Conservation (phyloP, 2,888 invertebrate genomes). For the Synanthedon andrenaeformis region DNA sequence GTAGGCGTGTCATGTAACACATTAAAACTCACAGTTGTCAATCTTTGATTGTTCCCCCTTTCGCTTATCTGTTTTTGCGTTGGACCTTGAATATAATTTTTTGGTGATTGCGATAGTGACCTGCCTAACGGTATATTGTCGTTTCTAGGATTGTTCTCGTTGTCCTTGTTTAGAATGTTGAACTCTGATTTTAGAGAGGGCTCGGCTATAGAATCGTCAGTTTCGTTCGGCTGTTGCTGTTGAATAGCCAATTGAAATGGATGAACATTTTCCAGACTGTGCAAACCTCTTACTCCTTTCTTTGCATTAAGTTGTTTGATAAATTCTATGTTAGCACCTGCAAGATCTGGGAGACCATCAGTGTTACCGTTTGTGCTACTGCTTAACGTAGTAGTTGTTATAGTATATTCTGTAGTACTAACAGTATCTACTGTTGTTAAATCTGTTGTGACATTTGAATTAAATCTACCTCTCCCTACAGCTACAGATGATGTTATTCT, state of each 20-base stretch:
- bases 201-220: conserved; percentile 40
- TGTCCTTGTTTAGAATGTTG: conserved; percentile 22
- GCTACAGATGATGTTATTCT: conserved; percentile 73
- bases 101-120: conserved; percentile 31
- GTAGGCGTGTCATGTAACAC: conserved; percentile 44
- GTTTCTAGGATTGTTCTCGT: conserved; percentile 17
- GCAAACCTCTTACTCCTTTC: conserved; percentile 41
- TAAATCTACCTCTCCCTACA: conserved; percentile 55
- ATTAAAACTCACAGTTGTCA: conserved; percentile 55
- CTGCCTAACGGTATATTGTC: conserved; percentile 34
- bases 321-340: conserved; percentile 63
- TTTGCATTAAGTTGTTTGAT: conserved; percentile 56
- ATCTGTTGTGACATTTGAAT: conserved; percentile 3
- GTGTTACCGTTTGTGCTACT: conserved; percentile 22
- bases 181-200: conserved; percentile 30
- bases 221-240: conserved; percentile 38
- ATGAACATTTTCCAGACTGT: conserved; percentile 27
- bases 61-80: conserved; percentile 23
- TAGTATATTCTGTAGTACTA: background rate
- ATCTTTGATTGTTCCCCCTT: conserved; percentile 30
- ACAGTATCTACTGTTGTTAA: background rate
- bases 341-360: conserved; percentile 44
- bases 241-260: conserved; percentile 67
- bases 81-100: conserved; percentile 36
- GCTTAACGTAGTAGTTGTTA: background rate